Evolutionary conservation across 2,888 invertebrate species (phyloP).

Genomic region (Conus canariensis): DNA sequence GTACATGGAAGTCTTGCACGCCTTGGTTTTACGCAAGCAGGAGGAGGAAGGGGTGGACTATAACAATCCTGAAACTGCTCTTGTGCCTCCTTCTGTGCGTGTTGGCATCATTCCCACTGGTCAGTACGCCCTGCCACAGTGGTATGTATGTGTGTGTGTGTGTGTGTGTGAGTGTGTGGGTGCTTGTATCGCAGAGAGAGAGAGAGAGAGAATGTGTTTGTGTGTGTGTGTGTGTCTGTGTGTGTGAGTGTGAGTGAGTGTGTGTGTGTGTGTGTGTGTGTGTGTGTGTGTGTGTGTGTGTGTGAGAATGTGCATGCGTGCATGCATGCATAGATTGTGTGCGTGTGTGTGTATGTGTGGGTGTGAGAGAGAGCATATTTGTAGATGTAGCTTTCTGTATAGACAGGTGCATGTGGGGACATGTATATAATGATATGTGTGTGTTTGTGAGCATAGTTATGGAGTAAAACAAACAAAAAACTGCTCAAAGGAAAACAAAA

Average conservation of each 20-base stretch:
- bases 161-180: constrained; percentile 5
- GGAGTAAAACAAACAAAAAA: too few relatives aligned
- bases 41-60: constrained; percentile 59
- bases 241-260: neutral
- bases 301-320: too few relatives aligned
- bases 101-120: constrained; percentile 70
- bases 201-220: neutral
- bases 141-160: neutral
- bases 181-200: neutral
- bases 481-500: too few relatives aligned
- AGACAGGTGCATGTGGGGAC: too few relatives aligned
- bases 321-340: too few relatives aligned
- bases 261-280: too few relatives aligned
- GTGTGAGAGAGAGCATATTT: too few relatives aligned
- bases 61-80: constrained; percentile 59
- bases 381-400: too few relatives aligned
- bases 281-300: too few relatives aligned
- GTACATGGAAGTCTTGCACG: constrained; percentile 69
- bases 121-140: constrained; percentile 15
- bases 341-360: too few relatives aligned
- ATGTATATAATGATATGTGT: too few relatives aligned
- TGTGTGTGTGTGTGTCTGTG: constrained; percentile 15
- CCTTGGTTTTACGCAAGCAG: constrained; percentile 58
- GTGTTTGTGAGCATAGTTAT: too few relatives aligned
- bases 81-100: constrained; percentile 58